Evolutionary conservation across 2,888 invertebrate genomes (phyloP).

Genomic region (Patella depressa): DNA sequence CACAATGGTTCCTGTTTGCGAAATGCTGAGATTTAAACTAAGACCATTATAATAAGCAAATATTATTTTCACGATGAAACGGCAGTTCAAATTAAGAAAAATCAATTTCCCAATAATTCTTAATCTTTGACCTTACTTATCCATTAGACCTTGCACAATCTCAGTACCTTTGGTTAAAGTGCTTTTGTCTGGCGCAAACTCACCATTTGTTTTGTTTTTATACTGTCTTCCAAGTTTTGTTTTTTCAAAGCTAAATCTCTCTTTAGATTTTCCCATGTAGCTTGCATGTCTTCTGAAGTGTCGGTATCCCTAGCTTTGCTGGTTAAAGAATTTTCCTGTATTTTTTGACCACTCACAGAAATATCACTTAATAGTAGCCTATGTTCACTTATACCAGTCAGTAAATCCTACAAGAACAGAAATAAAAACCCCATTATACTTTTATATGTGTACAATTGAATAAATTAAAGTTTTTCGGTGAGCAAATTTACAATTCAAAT

Average conservation of each 20-base stretch:
- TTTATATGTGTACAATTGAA: neutral
- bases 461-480: neutral
- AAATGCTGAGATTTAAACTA: too few species aligned
- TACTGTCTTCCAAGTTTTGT: constrained; percentile 49
- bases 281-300: constrained; percentile 48
- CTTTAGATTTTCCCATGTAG: constrained; percentile 55
- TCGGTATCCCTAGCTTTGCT: constrained; percentile 26
- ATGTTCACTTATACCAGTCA: constrained; percentile 55
- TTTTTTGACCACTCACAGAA: constrained; percentile 36
- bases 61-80: too few species aligned
- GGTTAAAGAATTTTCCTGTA: neutral
- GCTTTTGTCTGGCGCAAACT: constrained; percentile 11
- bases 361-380: constrained; percentile 51
- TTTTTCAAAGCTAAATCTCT: constrained; percentile 54
- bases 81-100: too few species aligned
- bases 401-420: constrained; percentile 44
- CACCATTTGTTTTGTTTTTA: constrained; percentile 46
- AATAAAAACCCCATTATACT: too few species aligned
- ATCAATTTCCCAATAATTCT: too few species aligned
- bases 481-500: neutral
- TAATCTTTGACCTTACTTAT: too few species aligned
- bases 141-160: too few species aligned
- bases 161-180: too few species aligned
- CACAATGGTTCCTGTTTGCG: too few species aligned
- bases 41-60: too few species aligned